Evolutionary conservation across 1,140 invertebrate genomes (phyloP), one percentile per base, ranked within the genome.

Genomic region (Drosophila nigromelanica): DNA sequence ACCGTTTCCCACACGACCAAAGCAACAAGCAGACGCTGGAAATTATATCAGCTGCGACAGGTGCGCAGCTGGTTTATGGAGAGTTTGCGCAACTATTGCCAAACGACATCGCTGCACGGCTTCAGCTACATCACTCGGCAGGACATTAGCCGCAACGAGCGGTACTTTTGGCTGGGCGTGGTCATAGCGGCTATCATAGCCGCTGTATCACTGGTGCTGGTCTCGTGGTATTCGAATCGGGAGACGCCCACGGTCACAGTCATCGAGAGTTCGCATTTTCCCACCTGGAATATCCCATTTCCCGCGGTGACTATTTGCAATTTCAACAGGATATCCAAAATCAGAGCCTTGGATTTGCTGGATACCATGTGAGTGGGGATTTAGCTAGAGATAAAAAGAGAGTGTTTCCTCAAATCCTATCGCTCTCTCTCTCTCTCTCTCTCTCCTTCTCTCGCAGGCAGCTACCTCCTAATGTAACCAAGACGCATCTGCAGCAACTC

Each of bases 231-330:
- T 52, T 93, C 92, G 76, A 93, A 93, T 74, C 60, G 89, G 11
- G 72, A 91, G 14, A 92, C 92, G 10, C 91, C 92, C 3, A 93
- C 93, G 0, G 78, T 93, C 3, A 92, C 93, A 3, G 93, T 95
- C 0, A 94, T 95, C 68, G 94, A 95, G 76, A 94, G 94, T 24
- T 95, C 94, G 0, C 94, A 95, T 87, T 93, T 94, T 45, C 94
- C 94, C n/a, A 95, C 95, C 40, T 95, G 95, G 94, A 94, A 95
- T 77, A 93, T 95, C 60, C 94, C 94, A 0, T 96, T 95, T 86
- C 95, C 95, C 0, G 95, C 95, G 0, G 93, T 96, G 0, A 95
- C 95, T 0, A 92, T 96, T 43, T 87, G 83, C 43, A 87, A 87
- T 30, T 92, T 95, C 14, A 96, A 96, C 89, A 93, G 94, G 58